phyloP scores from a whole-genome alignment of 2,888 invertebrate species.

The Palloptera scutellata region DNA sequence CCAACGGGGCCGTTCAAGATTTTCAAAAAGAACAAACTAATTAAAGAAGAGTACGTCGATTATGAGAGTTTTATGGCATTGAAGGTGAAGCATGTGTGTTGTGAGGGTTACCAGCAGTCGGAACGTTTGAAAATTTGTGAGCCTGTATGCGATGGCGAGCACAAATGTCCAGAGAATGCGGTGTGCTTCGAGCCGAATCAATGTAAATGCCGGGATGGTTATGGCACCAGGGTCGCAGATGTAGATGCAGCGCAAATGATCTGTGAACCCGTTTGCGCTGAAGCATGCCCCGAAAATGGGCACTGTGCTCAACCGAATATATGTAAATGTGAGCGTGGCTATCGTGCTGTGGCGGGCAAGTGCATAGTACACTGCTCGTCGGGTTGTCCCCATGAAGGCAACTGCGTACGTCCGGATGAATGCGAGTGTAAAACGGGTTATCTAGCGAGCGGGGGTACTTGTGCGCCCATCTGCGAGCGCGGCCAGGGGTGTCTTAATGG shows the following conservation, averaged over 20 bases:
- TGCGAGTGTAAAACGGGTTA: slow-evolving; percentile 28
- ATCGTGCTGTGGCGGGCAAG: slow-evolving; percentile 11
- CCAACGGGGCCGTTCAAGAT: slow-evolving; percentile 41
- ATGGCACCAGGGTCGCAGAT: slow-evolving; percentile 32
- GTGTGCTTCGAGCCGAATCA: slow-evolving; percentile 51
- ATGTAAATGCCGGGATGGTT: slow-evolving; percentile 50
- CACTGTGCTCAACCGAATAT: slow-evolving; percentile 50
- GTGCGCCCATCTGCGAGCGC: slow-evolving; percentile 44
- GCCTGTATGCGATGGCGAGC: slow-evolving; percentile 44
- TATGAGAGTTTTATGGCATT: slow-evolving; percentile 41
- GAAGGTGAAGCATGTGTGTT: slow-evolving; percentile 44
- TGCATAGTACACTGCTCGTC: slow-evolving; percentile 30
- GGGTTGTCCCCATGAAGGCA: slow-evolving; percentile 28
- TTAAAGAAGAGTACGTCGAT: slow-evolving; percentile 42
- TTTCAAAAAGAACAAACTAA: slow-evolving; percentile 41
- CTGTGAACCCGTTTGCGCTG: slow-evolving; percentile 51
- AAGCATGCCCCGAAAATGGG: slow-evolving; percentile 42
- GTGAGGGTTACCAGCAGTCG: slow-evolving; percentile 47
- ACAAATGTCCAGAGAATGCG: slow-evolving; percentile 49
- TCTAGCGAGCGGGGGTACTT: slow-evolving; percentile 36
- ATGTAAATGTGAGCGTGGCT: slow-evolving; percentile 49
- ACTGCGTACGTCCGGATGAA: slow-evolving; percentile 25
- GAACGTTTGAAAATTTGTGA: slow-evolving; percentile 45
- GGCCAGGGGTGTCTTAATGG: slow-evolving; percentile 50
- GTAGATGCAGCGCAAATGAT: slow-evolving; percentile 33